Evolutionary conservation across 2,888 invertebrate species (phyloP), one percentile per base, ranked within the genome.

Genomic region (Phoenoteleia sp.): DNA sequence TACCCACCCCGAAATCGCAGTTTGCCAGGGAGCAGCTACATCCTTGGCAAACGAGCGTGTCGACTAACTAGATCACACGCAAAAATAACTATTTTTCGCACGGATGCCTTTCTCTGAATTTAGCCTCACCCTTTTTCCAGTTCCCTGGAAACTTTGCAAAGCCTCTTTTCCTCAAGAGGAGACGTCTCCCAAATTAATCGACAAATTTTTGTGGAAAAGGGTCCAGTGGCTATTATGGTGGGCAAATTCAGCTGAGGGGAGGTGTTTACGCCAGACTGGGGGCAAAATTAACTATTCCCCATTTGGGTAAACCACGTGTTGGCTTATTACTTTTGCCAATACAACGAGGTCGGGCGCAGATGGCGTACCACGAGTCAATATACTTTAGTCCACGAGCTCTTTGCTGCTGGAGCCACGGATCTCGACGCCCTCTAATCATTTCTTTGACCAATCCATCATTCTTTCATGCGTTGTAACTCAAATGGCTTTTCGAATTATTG

Each of bases 301-400:
- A 89, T 91, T 89, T 88, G 85, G 88, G 85, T 87, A 86, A 85
- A 88, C 90, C 92, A 89, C 91, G 90, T 86, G 87, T 81, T 86
- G 90, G 89, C 91, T 93, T 93, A 93, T 93, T 92, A 93, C 93
- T 93, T 92, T 91, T 86, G 89, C 91, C 91, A 92, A 91, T 85
- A 91, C 62, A 83, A 21, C 81, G 19, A 36, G 54, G 17, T 56
- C n/a, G 64, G 36, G 82, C 92, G 88, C 92, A 93, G 92, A 93
- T 92, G 92, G 92, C 88, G 89, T 87, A 89, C 90, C 92, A 88
- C 90, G 88, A 92, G 92, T 92, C 92, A 92, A 92, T 92, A 92
- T 90, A 91, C 90, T 91, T 91, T 91, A 87, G 23, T 85, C 88
- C 79, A 80, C 87, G 87, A 85, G 88, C 86, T 82, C 85, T 85